Base-by-base conservation (phyloP, 2,888 invertebrate genomes). In the Sylvicola cinctus region DNA sequence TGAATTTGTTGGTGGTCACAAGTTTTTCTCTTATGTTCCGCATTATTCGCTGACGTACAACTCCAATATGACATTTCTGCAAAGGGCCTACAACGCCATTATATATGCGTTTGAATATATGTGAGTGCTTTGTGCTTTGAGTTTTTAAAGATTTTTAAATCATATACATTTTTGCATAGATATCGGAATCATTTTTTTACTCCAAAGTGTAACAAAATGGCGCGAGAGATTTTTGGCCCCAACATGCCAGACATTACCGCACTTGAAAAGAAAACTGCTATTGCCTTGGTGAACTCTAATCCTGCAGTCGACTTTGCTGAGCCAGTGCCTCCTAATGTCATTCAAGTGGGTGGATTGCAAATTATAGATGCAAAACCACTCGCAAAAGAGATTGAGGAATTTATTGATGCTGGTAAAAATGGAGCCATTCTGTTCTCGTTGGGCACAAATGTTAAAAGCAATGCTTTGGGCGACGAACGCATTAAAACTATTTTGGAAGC, bases 321-420 rank as follows among this genome's bases (percentile, higher is more conserved):
- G 25, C 47, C 54, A 23, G 25, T 52, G n/a, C 52, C 52, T 3
- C 52, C 52, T 6, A 52, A 52, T 41, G 42, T 56, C 0, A 46
- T 58, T n/a, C 49, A 52, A 42, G 45, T 58, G 3, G 57, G 50
- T 7, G 58, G 58, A 1, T 36, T 56, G 30, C 58, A 58, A 29
- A 49, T 57, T 16, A 17, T 35, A 10, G 43, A 49, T 4, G 38
- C 48, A 4, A 37, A 44, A 11, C 42, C 46, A 4, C 31, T 57
- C 31, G 46, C 52, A 0, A 23, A 36, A 1, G 44, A 42, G 14
- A 13, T 54, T 2, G 39, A 47, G 23, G 32, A 40, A 0, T 58
- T 51, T 34, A 36, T 52, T 3, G 40, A 49, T 2, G 42, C 43
- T 12, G 46, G 46, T 4, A 36, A 39, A 5, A 45, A 53, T 14